Evolutionary conservation across 2,888 invertebrate genomes (phyloP).

Genomic region (Anthrax anthrax): DNA sequence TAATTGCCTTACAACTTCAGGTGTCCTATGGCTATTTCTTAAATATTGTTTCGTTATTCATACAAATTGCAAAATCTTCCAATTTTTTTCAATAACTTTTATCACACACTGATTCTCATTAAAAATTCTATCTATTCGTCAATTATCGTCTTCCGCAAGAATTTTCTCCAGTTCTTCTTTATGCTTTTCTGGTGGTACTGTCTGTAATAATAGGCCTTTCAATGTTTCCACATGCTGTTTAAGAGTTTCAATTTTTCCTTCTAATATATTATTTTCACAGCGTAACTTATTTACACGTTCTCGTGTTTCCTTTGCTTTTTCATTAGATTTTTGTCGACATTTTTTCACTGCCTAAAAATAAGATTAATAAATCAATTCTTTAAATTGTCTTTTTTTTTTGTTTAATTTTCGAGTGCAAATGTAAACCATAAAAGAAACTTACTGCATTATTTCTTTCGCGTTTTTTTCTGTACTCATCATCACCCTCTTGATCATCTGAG

Average conservation of each 20-base stretch:
- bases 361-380: too few relatives aligned
- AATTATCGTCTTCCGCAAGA: conserved; percentile 1
- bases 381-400: too few relatives aligned
- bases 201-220: conserved; percentile 2
- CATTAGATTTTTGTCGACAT: conserved; percentile 8
- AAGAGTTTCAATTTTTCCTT: conserved; percentile 4
- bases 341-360: conserved; percentile 9
- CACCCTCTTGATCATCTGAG: conserved; percentile 20
- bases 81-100: too few relatives aligned
- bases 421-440: conserved; percentile 6
- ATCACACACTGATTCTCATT: too few relatives aligned
- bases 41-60: too few relatives aligned
- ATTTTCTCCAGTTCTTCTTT: conserved; percentile 3
- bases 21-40: too few relatives aligned
- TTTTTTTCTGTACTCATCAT: conserved; percentile 26
- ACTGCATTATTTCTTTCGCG: conserved; percentile 32
- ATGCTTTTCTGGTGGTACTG: neutral
- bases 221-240: conserved; percentile 5
- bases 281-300: conserved; percentile 5
- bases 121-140: too few relatives aligned
- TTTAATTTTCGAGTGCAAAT: neutral
- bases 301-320: conserved; percentile 8
- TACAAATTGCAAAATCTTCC: too few relatives aligned
- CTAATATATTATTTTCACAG: conserved; percentile 4
- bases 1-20: too few relatives aligned